These are phyloP conservation scores for Brachycybe producta DNA, from an alignment of 2,888 invertebrate species.

Conservation along the genomic window DNA sequence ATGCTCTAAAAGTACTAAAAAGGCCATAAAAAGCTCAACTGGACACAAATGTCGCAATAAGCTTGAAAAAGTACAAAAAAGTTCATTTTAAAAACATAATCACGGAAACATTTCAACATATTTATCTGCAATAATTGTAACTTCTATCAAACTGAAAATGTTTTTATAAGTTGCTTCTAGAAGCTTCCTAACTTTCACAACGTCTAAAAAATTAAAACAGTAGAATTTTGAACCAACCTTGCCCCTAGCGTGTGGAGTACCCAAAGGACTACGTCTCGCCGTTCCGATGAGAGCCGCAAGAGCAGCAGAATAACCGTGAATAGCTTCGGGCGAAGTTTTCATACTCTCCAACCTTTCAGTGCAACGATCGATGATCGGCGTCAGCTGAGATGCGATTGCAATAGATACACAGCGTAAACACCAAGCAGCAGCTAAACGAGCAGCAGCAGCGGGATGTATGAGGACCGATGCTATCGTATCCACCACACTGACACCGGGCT, in stretches of 20 bases:
- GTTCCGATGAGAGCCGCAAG: conserved; percentile 87
- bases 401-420: conserved; percentile 81
- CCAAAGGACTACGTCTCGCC: conserved; percentile 73
- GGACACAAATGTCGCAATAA: too few species aligned
- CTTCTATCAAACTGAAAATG: too few species aligned
- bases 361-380: conserved; percentile 81
- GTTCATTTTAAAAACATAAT: not conserved
- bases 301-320: conserved; percentile 73
- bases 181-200: too few species aligned
- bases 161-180: too few species aligned
- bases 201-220: too few species aligned
- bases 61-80: not conserved
- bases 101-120: conserved; percentile 4
- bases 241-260: conserved; percentile 91
- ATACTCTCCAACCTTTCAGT: conserved; percentile 77
- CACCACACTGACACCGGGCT: conserved; percentile 68
- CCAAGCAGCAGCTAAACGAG: conserved; percentile 88
- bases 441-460: conserved; percentile 87
- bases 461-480: conserved; percentile 71
- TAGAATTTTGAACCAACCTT: too few species aligned
- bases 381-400: conserved; percentile 86
- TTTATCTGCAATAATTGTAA: too few species aligned
- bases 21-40: not conserved
- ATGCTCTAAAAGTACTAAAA: not conserved
- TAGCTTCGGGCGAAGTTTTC: conserved; percentile 61